phyloP scores from a whole-genome alignment of 2,113 vertebrate genomes.

The Antigone vipio region DNA sequence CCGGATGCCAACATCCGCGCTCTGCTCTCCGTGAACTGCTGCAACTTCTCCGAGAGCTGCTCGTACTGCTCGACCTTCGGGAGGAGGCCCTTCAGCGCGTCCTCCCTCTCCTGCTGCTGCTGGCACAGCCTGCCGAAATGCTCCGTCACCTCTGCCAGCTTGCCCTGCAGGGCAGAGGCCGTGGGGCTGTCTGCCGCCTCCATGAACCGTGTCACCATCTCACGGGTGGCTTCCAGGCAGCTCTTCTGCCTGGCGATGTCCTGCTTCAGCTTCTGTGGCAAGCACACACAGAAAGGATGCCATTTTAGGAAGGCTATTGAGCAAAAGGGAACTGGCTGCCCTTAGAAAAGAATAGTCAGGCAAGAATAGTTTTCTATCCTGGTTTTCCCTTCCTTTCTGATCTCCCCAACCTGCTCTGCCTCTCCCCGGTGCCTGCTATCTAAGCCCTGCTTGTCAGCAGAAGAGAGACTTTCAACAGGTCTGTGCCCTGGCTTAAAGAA shows the following conservation, averaged over 20 bases:
- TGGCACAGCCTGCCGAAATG: slow-evolving; percentile 79
- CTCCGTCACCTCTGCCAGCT: slow-evolving; percentile 78
- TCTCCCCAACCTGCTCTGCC: background rate
- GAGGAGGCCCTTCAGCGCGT: slow-evolving; percentile 80
- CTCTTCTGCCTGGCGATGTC: slow-evolving; percentile 90
- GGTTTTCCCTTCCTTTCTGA: background rate
- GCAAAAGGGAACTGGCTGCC: background rate
- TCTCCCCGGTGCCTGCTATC: background rate
- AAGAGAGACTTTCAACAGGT: background rate
- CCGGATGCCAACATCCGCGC: slow-evolving; percentile 78
- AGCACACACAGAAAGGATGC: background rate
- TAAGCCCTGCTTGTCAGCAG: background rate
- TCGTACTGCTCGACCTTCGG: slow-evolving; percentile 89
- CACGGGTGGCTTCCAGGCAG: slow-evolving; percentile 88
- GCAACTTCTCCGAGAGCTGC: slow-evolving; percentile 81
- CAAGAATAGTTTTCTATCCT: background rate
- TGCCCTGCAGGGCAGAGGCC: slow-evolving; percentile 80
- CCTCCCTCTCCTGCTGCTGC: slow-evolving; percentile 82
- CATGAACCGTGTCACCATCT: slow-evolving; percentile 85
- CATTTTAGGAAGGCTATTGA: background rate
- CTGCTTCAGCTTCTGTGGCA: slow-evolving; percentile 88
- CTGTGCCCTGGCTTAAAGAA: background rate
- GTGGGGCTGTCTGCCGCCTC: slow-evolving; percentile 83
- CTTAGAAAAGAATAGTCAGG: background rate
- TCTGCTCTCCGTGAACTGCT: slow-evolving; percentile 82